Evolutionary conservation across 2,797 vertebrate genomes (phyloP).

Genomic region (Typhlichthys eigenmanni): DNA sequence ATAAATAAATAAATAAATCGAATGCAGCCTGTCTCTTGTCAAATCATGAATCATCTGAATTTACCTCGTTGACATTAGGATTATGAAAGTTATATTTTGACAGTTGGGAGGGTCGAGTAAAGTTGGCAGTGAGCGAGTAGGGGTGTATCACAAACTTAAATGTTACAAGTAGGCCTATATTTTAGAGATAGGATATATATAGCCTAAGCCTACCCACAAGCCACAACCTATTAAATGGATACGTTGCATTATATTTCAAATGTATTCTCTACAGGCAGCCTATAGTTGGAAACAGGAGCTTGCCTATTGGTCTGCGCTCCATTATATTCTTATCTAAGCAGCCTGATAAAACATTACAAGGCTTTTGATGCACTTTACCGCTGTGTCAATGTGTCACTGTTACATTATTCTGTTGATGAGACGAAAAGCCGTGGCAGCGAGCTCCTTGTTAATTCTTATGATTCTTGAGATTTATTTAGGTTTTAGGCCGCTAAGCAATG

Average conservation of each 20-base stretch:
- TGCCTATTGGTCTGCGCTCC: slow-evolving; percentile 26
- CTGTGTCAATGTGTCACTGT: slow-evolving; percentile 73
- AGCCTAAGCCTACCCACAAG: background rate
- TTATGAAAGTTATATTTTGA: background rate
- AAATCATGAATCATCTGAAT: too few species aligned
- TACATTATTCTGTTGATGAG: slow-evolving; percentile 67
- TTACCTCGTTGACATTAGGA: background rate
- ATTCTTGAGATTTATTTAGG: slow-evolving; percentile 65
- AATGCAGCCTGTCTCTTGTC: too few species aligned
- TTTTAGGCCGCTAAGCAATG: slow-evolving; percentile 64
- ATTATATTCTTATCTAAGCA: slow-evolving; percentile 45
- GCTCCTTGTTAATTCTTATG: slow-evolving; percentile 61
- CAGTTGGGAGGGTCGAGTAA: slow-evolving; percentile 14
- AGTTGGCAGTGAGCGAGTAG: background rate
- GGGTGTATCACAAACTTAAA: background rate
- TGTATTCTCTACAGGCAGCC: slow-evolving; percentile 28
- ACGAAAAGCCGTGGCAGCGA: slow-evolving; percentile 58
- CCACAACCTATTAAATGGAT: background rate
- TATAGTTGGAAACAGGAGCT: slow-evolving; percentile 35
- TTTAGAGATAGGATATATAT: too few species aligned
- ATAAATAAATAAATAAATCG: too few species aligned
- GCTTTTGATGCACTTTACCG: slow-evolving; percentile 65
- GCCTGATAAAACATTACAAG: slow-evolving; percentile 58
- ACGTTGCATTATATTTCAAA: slow-evolving; percentile 17
- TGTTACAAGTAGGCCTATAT: background rate